Evolutionary conservation across 1,140 invertebrate species (phyloP).

Genomic region (Ips typographus): DNA sequence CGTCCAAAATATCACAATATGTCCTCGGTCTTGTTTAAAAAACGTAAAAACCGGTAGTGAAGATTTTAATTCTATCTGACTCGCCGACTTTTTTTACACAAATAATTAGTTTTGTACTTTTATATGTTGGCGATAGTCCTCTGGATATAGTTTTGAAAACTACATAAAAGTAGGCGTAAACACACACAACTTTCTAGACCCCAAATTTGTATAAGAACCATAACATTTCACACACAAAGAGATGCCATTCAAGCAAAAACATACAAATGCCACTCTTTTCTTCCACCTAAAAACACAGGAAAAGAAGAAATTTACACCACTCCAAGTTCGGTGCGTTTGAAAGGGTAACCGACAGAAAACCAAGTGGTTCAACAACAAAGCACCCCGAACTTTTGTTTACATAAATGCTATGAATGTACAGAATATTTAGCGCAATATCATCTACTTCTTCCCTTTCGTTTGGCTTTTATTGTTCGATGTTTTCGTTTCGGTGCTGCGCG

Average conservation of each 20-base stretch:
- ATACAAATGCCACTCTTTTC: constrained; percentile 31
- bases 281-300: constrained; percentile 1
- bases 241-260: constrained; percentile 27
- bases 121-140: background rate
- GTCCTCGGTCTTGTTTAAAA: background rate
- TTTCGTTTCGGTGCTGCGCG: constrained; percentile 11
- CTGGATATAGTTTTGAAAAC: background rate
- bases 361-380: constrained; percentile 11
- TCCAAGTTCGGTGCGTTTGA: constrained; percentile 1
- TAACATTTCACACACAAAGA: background rate
- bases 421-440: background rate
- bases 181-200: background rate
- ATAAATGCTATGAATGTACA: constrained; percentile 7
- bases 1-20: constrained; percentile 27
- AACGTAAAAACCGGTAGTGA: background rate
- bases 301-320: background rate
- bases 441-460: constrained; percentile 15
- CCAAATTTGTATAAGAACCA: background rate
- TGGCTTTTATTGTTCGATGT: constrained; percentile 11
- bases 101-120: background rate
- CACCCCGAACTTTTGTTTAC: background rate
- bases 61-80: background rate
- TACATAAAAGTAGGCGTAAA: background rate
- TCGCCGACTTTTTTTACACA: background rate
- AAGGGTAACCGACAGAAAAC: constrained; percentile 11